A percentile compares a stretch with the other conserved stretches of the same genome.
phyloP scores from a whole-genome alignment of 2,113 vertebrate species.

The Proterorhinus semilunaris region DNA sequence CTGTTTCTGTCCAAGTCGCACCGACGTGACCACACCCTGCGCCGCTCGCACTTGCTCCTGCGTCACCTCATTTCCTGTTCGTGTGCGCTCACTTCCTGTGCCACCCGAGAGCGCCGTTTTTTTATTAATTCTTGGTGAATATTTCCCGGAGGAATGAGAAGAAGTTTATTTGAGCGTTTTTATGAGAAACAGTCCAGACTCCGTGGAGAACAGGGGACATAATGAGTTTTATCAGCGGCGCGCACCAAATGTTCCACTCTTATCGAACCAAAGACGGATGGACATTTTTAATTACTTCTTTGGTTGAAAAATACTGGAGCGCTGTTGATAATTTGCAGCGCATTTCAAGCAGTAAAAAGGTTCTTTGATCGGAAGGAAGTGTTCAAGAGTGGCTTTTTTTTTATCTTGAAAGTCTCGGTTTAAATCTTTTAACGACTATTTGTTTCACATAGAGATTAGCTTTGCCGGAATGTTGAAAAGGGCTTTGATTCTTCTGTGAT shows the following conservation, averaged over 20 bases:
- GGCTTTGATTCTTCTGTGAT: too few relatives aligned
- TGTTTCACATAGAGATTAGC: neutral
- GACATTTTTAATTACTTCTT: neutral
- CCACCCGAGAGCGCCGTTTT: neutral
- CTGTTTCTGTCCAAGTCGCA: neutral
- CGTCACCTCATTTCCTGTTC: neutral
- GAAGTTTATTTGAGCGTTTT: slow-evolving; percentile 3
- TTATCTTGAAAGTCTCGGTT: neutral
- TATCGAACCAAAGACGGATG: neutral
- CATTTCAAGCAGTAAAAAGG: neutral
- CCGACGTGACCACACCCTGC: neutral
- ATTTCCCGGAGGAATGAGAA: neutral
- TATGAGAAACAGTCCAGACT: slow-evolving; percentile 8
- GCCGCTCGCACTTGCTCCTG: neutral
- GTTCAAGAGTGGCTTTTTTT: slow-evolving; percentile 1
- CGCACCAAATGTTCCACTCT: neutral
- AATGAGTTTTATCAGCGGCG: slow-evolving; percentile 5
- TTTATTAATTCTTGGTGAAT: slow-evolving; percentile 4
- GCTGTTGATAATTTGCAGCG: neutral
- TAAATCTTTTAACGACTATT: neutral
- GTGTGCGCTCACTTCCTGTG: neutral
- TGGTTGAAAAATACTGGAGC: neutral
- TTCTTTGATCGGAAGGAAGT: neutral
- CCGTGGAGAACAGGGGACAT: neutral
- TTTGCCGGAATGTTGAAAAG: neutral